A percentile compares a stretch with the other conserved stretches of the same genome.
These are phyloP conservation scores for Criorhina ranunculi DNA, from an alignment of 2,888 invertebrate genomes.

Conservation along the genomic window DNA sequence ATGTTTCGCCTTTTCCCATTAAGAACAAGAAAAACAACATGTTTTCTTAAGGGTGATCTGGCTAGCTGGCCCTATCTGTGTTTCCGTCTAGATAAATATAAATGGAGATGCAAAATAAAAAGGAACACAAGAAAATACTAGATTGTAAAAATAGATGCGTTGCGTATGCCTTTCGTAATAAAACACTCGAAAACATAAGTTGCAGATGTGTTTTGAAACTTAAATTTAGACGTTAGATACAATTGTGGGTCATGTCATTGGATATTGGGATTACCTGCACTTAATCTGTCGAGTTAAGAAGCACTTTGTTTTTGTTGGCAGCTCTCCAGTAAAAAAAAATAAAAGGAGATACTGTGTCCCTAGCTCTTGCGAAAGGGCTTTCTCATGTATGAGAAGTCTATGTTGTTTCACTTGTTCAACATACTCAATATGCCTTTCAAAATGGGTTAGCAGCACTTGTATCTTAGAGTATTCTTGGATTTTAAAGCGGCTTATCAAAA, in stretches of 20 bases:
- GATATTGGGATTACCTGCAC: constrained; percentile 11
- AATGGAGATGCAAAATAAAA: constrained; percentile 6
- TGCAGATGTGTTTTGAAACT: constrained; percentile 7
- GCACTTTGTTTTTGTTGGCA: neutral
- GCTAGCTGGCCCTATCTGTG: constrained; percentile 13
- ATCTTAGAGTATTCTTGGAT: no score
- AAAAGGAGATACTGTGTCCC: no score
- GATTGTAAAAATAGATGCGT: constrained; percentile 39
- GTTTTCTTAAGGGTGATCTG: neutral
- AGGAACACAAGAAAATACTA: neutral
- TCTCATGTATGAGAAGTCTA: no score
- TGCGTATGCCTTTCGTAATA: constrained; percentile 23
- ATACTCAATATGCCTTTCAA: no score
- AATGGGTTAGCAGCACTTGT: no score
- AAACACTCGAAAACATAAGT: neutral
- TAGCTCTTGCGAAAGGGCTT: no score
- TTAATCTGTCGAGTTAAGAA: neutral
- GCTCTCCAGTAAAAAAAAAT: no score
- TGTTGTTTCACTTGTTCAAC: no score
- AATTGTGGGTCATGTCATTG: constrained; percentile 6
- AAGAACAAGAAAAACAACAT: neutral
- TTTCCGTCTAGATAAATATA: neutral
- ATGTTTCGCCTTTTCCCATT: neutral
- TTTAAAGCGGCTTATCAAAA: no score
- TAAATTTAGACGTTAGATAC: neutral